Percentiles rank a stretch among this genome's conserved stretches.
Conservation (phyloP, 2,797 vertebrate species). For the Epinephelus coioides region DNA sequence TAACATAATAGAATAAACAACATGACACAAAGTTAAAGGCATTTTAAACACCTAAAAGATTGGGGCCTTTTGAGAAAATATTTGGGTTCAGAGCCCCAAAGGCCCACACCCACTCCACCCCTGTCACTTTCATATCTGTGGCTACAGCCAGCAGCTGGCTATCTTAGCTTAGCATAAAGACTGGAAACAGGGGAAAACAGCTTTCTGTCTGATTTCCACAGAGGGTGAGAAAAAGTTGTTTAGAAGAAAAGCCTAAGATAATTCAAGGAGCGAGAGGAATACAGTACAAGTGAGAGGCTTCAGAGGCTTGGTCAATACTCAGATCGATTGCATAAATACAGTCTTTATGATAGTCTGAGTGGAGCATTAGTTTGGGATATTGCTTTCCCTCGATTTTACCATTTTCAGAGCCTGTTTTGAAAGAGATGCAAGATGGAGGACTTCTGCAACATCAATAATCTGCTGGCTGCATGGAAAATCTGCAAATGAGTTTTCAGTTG, state of each 20-base stretch:
- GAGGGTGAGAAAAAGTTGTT: conserved; percentile 32
- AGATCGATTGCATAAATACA: conserved; percentile 45
- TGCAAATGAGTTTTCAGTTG: conserved; percentile 20
- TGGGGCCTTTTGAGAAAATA: too few species aligned
- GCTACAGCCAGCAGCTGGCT: fast-evolving
- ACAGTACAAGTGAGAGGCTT: conserved; percentile 17
- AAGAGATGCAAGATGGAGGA: conserved; percentile 31
- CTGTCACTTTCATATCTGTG: neutral
- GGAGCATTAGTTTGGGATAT: conserved; percentile 31
- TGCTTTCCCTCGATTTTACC: conserved; percentile 38
- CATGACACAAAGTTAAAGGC: too few species aligned
- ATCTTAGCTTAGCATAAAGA: conserved; percentile 13
- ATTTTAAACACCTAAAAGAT: too few species aligned
- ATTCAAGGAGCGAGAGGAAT: conserved; percentile 25
- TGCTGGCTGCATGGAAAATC: conserved; percentile 9
- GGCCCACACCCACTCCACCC: too few species aligned
- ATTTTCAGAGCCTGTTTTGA: conserved; percentile 24
- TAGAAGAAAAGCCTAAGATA: conserved; percentile 6
- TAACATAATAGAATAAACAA: too few species aligned
- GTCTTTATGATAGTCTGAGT: conserved; percentile 39
- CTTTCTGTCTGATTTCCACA: neutral
- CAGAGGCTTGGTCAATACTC: conserved; percentile 43
- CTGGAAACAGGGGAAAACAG: neutral
- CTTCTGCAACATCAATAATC: conserved; percentile 47
- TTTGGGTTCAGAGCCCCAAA: too few species aligned